These are phyloP conservation scores for Junco hyemalis DNA, from an alignment of 2,113 vertebrate genomes.

Conservation along the genomic window DNA sequence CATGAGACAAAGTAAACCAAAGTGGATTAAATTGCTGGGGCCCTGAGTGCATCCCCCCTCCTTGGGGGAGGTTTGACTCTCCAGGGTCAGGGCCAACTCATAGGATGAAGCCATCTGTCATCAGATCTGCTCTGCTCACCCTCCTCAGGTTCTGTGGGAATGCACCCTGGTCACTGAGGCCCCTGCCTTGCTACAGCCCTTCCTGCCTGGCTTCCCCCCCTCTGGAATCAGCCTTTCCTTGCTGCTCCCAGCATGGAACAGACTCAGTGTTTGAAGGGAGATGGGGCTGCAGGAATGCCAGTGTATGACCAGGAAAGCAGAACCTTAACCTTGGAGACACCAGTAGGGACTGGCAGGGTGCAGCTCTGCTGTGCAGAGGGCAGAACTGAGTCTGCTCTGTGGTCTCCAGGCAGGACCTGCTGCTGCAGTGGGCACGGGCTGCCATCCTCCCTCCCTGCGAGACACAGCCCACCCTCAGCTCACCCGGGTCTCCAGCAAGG, in stretches of 20 bases:
- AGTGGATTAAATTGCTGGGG: neutral
- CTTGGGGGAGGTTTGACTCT: neutral
- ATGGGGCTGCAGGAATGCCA: neutral
- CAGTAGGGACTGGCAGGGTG: neutral
- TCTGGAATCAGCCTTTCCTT: neutral
- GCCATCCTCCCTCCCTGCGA: neutral
- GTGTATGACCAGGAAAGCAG: neutral
- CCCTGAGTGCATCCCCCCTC: neutral
- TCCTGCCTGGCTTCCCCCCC: neutral
- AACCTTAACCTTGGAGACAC: neutral
- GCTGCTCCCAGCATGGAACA: neutral
- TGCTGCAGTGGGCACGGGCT: neutral
- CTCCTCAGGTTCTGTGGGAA: neutral
- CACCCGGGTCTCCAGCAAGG: neutral
- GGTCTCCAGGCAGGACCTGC: neutral
- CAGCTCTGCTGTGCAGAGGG: neutral
- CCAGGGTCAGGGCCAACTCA: neutral
- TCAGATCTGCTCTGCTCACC: neutral
- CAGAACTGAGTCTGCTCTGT: fast-evolving
- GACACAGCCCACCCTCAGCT: neutral
- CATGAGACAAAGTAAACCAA: neutral
- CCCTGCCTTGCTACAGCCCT: neutral
- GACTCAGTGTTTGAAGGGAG: neutral
- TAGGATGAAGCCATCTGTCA: neutral
- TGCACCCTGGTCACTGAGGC: neutral